Evolutionary conservation across 1,140 invertebrate genomes (phyloP).

Genomic region (Calephelis nemesis): DNA sequence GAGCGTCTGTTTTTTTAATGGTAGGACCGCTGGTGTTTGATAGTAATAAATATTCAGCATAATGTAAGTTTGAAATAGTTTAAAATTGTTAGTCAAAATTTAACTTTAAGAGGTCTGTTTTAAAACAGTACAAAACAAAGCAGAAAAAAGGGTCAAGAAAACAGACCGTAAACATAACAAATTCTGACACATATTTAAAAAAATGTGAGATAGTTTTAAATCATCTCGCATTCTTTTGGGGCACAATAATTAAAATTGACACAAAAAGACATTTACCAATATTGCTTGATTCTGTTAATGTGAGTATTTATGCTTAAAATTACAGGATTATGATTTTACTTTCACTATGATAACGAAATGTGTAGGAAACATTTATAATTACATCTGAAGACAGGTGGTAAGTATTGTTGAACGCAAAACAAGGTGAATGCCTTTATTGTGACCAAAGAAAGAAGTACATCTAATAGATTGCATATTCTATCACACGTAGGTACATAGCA

Average conservation of each 20-base stretch:
- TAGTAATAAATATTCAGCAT: neutral
- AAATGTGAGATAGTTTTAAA: neutral
- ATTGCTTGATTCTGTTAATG: neutral
- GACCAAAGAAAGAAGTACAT: slow-evolving; percentile 21
- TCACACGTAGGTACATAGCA: slow-evolving; percentile 35
- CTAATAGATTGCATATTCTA: slow-evolving; percentile 24
- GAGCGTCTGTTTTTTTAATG: no score
- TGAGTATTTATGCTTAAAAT: neutral
- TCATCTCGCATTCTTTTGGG: neutral
- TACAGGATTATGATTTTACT: neutral
- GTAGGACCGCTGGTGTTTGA: neutral
- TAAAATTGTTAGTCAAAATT: neutral
- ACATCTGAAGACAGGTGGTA: neutral
- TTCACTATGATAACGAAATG: neutral
- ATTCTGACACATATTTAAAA: neutral
- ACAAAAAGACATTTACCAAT: neutral
- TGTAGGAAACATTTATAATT: neutral
- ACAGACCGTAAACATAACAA: neutral
- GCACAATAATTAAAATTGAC: neutral
- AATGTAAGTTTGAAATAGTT: neutral
- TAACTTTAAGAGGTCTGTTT: neutral
- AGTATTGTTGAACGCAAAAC: neutral
- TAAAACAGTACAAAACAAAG: slow-evolving; percentile 3
- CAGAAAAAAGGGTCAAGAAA: neutral
- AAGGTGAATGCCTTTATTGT: neutral